Evolutionary conservation across 2,888 invertebrate species (phyloP).

Genomic region (Gymnoscelis rufifasciata): DNA sequence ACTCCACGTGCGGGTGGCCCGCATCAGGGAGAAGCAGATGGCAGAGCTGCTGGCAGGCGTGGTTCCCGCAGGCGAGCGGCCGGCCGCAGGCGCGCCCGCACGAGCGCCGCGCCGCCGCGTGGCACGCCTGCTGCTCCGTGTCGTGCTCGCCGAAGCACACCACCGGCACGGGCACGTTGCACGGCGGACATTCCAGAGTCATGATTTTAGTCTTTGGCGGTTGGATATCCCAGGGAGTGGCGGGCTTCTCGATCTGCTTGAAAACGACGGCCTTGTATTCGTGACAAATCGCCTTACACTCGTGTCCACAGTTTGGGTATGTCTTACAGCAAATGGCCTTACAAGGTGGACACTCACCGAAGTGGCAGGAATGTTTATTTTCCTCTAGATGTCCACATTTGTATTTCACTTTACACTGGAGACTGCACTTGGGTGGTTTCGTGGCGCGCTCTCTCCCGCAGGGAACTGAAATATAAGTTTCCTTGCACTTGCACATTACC

Average conservation of each 20-base stretch:
- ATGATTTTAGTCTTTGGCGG: constrained; percentile 70
- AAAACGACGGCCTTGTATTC: constrained; percentile 83
- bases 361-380: constrained; percentile 88
- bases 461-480: constrained; percentile 87
- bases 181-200: constrained; percentile 84
- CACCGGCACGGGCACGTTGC: constrained; percentile 83
- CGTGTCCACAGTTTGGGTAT: constrained; percentile 81
- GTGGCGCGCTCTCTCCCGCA: constrained; percentile 90
- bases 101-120: constrained; percentile 83
- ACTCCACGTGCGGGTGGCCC: constrained; percentile 70
- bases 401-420: constrained; percentile 86
- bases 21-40: constrained; percentile 73
- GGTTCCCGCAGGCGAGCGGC: constrained; percentile 86
- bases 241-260: constrained; percentile 78
- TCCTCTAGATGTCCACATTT: constrained; percentile 90
- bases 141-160: constrained; percentile 87
- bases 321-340: constrained; percentile 83
- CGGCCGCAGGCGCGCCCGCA: constrained; percentile 90
- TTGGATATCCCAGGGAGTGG: constrained; percentile 83
- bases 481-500: constrained; percentile 89
- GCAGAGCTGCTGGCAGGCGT: constrained; percentile 85
- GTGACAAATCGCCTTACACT: constrained; percentile 87
- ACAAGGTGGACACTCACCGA: constrained; percentile 91
- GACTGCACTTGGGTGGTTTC: constrained; percentile 88
- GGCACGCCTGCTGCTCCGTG: constrained; percentile 82